Base-by-base conservation (phyloP, 2,113 vertebrate species). In the Saguinus imperator region DNA sequence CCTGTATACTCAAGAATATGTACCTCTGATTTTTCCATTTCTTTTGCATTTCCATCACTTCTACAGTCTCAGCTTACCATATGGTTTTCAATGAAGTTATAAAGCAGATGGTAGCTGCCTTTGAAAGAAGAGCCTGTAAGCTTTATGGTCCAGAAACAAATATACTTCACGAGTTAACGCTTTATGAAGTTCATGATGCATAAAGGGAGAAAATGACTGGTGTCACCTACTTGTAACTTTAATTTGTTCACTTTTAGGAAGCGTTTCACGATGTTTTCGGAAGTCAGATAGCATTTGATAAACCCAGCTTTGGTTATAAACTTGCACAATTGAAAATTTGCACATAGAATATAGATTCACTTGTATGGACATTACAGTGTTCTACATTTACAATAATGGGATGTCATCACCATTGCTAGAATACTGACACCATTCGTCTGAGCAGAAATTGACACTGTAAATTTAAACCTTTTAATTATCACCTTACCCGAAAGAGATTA, bases 31-130 rank as follows among this genome's bases (percentile, higher is more conserved):
- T 99, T 99, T 97, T 98, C 99, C 94, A 98, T 99, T 98, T 99
- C 99, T 88, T 99, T 99, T 43, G 99, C 99, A 98, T 99, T 99
- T 93, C 99, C 99, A 58, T 99, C 99, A 13, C 99, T 99, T 94
- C 98, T 99, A 32, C 99, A 99, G 98, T 99, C 99, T 57, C 99
- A 99, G 92, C 98, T 99, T 0, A 99, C 99, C 37, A 98, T 99
- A 0, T 91, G 99, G 11, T 99, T 99, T 99, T 99, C 2, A 99
- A 99, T 43, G 99, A 99, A 98, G 99, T 99, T 77, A 99, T 99
- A 81, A 99, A 99, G 98, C 99, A 99, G 98, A 99, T 99, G 99
- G 99, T 99, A 1, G 98, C 99, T 3, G 99, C 99, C 17, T 99
- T 99, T 92, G 99, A 99, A 98, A 99, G 99, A 72, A 99, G 99